Conservation (phyloP, 2,797 vertebrate species). For the Sebastes miniatus region DNA sequence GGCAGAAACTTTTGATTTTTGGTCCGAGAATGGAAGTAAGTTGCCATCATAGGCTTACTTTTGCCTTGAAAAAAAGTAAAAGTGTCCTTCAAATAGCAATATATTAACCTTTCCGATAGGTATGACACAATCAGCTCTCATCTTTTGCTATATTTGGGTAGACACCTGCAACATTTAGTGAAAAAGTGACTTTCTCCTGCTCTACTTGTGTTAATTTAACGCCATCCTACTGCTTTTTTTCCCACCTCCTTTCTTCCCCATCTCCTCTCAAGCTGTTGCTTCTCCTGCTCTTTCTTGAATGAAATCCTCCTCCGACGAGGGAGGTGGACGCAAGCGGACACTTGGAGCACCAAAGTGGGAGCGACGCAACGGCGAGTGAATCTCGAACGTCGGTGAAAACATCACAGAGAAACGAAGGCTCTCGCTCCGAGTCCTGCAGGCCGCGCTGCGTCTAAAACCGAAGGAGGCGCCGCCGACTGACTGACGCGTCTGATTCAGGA, state of each 20-base stretch:
- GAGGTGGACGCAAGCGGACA: constrained; percentile 12
- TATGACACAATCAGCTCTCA: background rate
- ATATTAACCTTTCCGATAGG: background rate
- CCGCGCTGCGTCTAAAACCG: constrained; percentile 17
- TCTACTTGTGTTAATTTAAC: background rate
- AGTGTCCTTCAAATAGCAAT: background rate
- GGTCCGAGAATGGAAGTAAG: background rate
- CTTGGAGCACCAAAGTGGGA: constrained; percentile 19
- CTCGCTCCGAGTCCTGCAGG: constrained; percentile 34
- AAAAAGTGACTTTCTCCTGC: background rate
- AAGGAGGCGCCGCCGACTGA: background rate
- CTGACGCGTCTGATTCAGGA: constrained; percentile 51
- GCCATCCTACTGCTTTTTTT: background rate
- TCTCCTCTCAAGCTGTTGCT: constrained; percentile 40
- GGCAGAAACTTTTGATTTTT: background rate
- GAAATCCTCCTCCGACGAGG: constrained; percentile 47
- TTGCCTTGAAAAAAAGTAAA: background rate
- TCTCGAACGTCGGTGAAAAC: constrained; percentile 36
- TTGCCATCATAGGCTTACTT: background rate
- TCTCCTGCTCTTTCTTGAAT: constrained; percentile 51
- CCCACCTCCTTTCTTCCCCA: background rate
- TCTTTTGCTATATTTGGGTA: too few relatives aligned
- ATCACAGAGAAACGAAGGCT: constrained; percentile 40
- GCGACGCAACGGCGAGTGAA: background rate
- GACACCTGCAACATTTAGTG: background rate